These are phyloP conservation scores for Tenualosa ilisha DNA, from an alignment of 2,797 vertebrate genomes.

Conservation along the genomic window DNA sequence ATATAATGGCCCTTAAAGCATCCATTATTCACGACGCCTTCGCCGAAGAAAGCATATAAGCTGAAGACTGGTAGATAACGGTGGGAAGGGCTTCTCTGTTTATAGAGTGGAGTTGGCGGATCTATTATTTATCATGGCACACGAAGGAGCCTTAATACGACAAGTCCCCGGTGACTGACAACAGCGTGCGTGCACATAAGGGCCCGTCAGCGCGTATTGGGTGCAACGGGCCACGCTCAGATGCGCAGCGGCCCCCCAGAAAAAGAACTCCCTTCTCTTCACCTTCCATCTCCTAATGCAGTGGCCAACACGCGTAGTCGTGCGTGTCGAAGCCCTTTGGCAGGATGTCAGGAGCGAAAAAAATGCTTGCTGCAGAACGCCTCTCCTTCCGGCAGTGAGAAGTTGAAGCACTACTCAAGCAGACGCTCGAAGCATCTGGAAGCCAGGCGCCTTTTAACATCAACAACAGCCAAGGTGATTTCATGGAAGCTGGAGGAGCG, in stretches of 20 bases:
- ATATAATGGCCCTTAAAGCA: conserved; percentile 68
- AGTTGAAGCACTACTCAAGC: conserved; percentile 17
- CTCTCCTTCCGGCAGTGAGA: conserved; percentile 65
- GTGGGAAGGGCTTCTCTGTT: conserved; percentile 55
- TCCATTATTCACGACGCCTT: conserved; percentile 73
- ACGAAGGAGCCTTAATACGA: conserved; percentile 50
- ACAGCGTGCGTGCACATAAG: conserved; percentile 37
- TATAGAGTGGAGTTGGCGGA: conserved; percentile 49
- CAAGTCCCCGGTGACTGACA: conserved; percentile 29
- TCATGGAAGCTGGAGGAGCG: not conserved
- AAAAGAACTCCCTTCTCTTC: not conserved
- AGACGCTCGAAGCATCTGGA: conserved; percentile 70
- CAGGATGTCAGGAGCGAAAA: conserved; percentile 71
- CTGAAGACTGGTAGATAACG: conserved; percentile 49
- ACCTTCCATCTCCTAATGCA: conserved; percentile 12
- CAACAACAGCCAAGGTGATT: conserved; percentile 54
- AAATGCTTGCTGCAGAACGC: conserved; percentile 67
- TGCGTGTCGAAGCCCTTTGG: conserved; percentile 42
- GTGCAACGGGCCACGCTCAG: not conserved
- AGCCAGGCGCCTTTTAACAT: conserved; percentile 64
- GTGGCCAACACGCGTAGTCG: conserved; percentile 40
- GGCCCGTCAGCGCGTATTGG: conserved; percentile 36
- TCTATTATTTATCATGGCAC: conserved; percentile 66
- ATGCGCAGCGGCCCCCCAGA: not conserved
- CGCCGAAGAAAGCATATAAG: conserved; percentile 57